Evolutionary conservation across 2,888 invertebrate genomes (phyloP).

Genomic region (Aricia artaxerxes): DNA sequence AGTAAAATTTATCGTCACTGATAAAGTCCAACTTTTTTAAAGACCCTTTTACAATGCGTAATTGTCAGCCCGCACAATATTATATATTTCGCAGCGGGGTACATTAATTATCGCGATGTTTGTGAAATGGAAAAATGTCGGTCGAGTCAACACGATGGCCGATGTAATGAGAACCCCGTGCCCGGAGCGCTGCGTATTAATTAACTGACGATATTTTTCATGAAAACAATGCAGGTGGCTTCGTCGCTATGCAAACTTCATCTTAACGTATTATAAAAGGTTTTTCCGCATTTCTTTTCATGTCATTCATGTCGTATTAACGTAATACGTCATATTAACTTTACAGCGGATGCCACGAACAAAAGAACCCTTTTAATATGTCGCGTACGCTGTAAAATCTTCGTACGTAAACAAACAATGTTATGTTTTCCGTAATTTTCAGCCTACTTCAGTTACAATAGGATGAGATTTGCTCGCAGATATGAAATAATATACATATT

Average conservation of each 20-base stretch:
- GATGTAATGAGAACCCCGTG: background rate
- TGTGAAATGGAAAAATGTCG: background rate
- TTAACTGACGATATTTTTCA: slow-evolving; percentile 5
- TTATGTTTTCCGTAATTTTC: background rate
- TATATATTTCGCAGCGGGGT: background rate
- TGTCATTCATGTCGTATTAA: too few relatives aligned
- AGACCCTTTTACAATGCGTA: too few relatives aligned
- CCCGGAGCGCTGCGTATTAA: background rate
- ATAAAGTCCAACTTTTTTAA: too few relatives aligned
- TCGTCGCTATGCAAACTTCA: background rate
- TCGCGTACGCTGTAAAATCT: too few relatives aligned
- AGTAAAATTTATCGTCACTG: too few relatives aligned
- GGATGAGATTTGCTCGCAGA: background rate
- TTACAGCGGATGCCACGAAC: background rate
- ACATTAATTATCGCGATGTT: background rate
- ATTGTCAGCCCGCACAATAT: background rate
- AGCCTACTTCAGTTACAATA: background rate
- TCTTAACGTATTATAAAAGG: too few relatives aligned
- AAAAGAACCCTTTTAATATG: background rate
- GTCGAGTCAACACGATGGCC: background rate
- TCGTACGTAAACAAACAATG: background rate
- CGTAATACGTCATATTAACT: background rate
- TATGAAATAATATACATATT: background rate
- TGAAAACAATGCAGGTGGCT: background rate
- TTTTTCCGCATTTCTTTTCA: too few relatives aligned